Base-by-base conservation (phyloP, 2,888 invertebrate species). In the Chaitophorus viminalis region DNA sequence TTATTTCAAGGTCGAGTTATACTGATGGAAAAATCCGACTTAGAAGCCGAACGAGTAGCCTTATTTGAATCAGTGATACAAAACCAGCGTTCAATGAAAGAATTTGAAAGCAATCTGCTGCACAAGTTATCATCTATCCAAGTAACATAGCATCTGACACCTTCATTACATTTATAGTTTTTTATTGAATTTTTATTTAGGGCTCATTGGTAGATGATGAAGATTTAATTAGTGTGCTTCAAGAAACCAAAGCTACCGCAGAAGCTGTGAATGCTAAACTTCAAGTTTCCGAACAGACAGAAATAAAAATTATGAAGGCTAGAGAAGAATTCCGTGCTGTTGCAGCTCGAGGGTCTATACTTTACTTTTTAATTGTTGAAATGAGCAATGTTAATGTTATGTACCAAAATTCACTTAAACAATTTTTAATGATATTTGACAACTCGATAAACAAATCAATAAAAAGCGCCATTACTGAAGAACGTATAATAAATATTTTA, bases 181-280 rank as follows among this genome's bases (percentile, higher is more conserved):
- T 52, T 72, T 21, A n/a, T 46, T 70, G n/a, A 60, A 8, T 21
- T 29, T 72, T 70, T 33, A 52, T 82, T 33, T 89, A 92, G 92
- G 98, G 98, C 0, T 98, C 98, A 0, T 92, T 99, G 88, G 98
- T 99, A 0, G 99, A 99, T 90, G 98, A 99, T 90, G 98, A 99
- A 92, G 97, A 97, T 29, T 92, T 99, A 25, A 98, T 99, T 90
- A 95, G 95, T 90, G 97, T 98, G 3, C 92, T 98, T 29, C 95
- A 96, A 91, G 95, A 96, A 89, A 96, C 96, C 0, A 96, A 96
- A 92, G 94, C 95, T 0, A 97, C 97, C 0, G 96, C 98, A 0
- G 97, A 98, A 92, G 98, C 98, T 91, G 98, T 99, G 0, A 97
- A 96, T 90, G 97, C 98, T 90, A 99, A 99, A 91, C 93, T 99